Evolutionary conservation across 2,888 invertebrate genomes (phyloP), one percentile per base, ranked within the genome.

Genomic region (Reticulitermes lucifugus): DNA sequence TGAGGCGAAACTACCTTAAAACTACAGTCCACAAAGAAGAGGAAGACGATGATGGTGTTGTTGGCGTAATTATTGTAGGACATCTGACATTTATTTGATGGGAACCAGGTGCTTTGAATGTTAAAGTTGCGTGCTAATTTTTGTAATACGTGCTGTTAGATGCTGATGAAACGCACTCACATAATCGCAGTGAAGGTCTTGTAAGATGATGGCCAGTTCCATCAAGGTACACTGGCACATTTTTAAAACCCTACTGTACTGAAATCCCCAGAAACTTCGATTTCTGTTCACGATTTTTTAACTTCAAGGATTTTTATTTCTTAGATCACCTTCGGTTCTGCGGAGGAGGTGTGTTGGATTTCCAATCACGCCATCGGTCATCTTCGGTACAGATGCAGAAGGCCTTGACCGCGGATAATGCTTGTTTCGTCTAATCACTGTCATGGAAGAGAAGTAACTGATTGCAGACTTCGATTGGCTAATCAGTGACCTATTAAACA

Each of bases 371-470:
- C 73, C 21, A 73, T 73, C 35, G 2, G 73, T 73, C 65, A 65
- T 65, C 25, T 65, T 65, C 65, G 25, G 55, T 6, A 65, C 7
- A 41, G 73, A 73, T 73, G 14, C 6, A 29, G 41, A 2, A 41
- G 73, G 73, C 73, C 73, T 73, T 73, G 73, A 73, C 73, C 73
- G 41, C 29, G 73, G 73, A 73, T 73, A 41, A 41, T 73, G 73
- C 21, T 9, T 29, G 70, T 25, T 70, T 70, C 70, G 9, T 25
- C 70, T 70, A 70, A 70, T 70, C 12, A 41, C 35, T 73, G 35
- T 41, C 35, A 41, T 73, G 73, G 73, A 73, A 73, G 41, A 22
- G 65, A 65, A 25, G 25, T 25, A 65, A 25, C 65, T 65, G 65
- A 65, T 25, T 65, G n/a, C 12, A 25, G 7, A 65, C n/a, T 65